These are phyloP conservation scores for Amazonetta brasiliensis DNA, from an alignment of 2,797 vertebrate species.

Conservation along the genomic window DNA sequence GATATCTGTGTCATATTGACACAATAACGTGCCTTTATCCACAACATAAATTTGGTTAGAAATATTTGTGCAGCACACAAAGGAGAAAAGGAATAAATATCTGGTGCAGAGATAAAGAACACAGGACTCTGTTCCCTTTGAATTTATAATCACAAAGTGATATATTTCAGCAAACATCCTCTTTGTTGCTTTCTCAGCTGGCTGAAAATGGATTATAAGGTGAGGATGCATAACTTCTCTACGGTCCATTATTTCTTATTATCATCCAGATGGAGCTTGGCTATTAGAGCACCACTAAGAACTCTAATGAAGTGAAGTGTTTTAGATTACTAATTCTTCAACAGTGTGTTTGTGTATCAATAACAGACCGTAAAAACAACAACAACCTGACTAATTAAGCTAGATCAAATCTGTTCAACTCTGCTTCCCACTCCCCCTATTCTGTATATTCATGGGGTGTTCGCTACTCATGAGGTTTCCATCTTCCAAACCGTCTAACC, in stretches of 20 bases:
- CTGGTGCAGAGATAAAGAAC: neutral
- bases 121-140: neutral
- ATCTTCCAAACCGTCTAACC: neutral
- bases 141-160: neutral
- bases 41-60: neutral
- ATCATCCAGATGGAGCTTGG: constrained; percentile 25
- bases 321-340: constrained; percentile 38
- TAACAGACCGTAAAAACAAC: constrained; percentile 18
- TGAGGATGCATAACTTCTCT: constrained; percentile 20
- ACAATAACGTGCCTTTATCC: neutral
- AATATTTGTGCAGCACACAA: neutral
- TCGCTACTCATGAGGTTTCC: neutral
- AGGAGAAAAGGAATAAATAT: constrained; percentile 18
- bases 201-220: constrained; percentile 51
- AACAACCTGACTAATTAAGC: constrained; percentile 46
- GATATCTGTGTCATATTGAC: constrained; percentile 16
- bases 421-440: neutral
- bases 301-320: constrained; percentile 25
- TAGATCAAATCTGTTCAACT: constrained; percentile 30
- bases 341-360: constrained; percentile 29
- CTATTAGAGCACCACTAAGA: constrained; percentile 29
- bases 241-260: constrained; percentile 40
- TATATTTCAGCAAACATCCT: constrained; percentile 11
- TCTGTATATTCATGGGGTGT: neutral
- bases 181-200: constrained; percentile 26